Conservation (phyloP, 1,140 invertebrate genomes). For the Uloborus diversus region DNA sequence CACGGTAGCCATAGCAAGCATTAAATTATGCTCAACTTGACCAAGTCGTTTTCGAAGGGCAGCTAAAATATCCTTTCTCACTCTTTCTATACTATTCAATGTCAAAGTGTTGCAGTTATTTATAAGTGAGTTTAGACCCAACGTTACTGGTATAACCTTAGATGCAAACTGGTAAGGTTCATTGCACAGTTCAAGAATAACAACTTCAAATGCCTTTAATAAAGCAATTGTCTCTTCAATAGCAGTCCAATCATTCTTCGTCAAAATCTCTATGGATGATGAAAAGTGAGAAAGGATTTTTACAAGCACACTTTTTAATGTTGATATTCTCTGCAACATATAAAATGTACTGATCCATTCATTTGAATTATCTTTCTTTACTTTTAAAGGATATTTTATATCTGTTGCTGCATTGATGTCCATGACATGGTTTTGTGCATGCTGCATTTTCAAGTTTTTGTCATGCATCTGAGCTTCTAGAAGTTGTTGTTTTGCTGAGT, state of each 20-base stretch:
- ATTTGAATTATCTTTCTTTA: slow-evolving; percentile 43
- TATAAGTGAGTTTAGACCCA: slow-evolving; percentile 29
- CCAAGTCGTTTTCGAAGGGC: slow-evolving; percentile 18
- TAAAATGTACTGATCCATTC: slow-evolving; percentile 52
- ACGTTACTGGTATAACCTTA: slow-evolving; percentile 40
- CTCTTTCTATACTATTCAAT: slow-evolving; percentile 17
- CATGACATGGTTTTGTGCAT: slow-evolving; percentile 6
- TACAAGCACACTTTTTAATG: slow-evolving; percentile 38
- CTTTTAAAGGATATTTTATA: slow-evolving; percentile 46
- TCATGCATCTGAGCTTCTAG: slow-evolving; percentile 49
- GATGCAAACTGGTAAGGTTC: slow-evolving; percentile 42
- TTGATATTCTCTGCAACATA: slow-evolving; percentile 50
- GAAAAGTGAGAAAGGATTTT: slow-evolving; percentile 23
- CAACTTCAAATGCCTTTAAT: slow-evolving; percentile 49
- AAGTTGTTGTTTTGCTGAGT: slow-evolving; percentile 38
- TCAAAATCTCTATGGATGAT: neutral
- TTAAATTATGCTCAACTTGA: slow-evolving; percentile 43
- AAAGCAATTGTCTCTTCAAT: slow-evolving; percentile 49
- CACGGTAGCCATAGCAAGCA: slow-evolving; percentile 43
- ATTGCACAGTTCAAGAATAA: slow-evolving; percentile 39
- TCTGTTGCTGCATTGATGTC: slow-evolving; percentile 37
- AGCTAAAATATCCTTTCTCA: slow-evolving; percentile 27
- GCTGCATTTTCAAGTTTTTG: slow-evolving; percentile 44
- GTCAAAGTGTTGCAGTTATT: slow-evolving; percentile 41
- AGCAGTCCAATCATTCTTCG: slow-evolving; percentile 42